Conservation (phyloP, 1,140 invertebrate species). For the Phenacoccus solenopsis region DNA sequence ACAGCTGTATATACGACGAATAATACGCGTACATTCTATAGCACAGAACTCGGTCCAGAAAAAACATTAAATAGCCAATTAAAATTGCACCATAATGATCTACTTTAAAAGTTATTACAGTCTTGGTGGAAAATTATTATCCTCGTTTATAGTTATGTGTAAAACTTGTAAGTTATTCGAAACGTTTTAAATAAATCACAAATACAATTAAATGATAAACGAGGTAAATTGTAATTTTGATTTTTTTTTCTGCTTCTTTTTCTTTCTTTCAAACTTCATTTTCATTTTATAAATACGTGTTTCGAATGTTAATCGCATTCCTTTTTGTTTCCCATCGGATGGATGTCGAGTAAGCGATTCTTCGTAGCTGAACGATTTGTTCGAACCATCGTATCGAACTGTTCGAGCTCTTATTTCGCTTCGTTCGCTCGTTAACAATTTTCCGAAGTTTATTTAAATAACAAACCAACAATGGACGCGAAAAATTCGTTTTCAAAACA, state of each 20-base stretch:
- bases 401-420: too few species aligned
- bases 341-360: too few species aligned
- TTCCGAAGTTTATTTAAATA: too few species aligned
- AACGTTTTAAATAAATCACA: slow-evolving; percentile 5
- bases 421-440: too few species aligned
- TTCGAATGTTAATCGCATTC: slow-evolving; percentile 1
- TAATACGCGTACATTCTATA: too few species aligned
- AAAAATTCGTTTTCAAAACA: too few species aligned
- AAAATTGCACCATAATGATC: slow-evolving; percentile 14
- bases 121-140: slow-evolving; percentile 5
- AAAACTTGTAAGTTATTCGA: neutral
- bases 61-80: slow-evolving; percentile 9
- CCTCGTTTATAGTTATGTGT: slow-evolving; percentile 6
- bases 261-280: neutral
- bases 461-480: too few species aligned
- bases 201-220: slow-evolving; percentile 15
- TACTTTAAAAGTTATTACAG: slow-evolving; percentile 13
- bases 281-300: neutral
- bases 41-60: neutral
- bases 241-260: neutral
- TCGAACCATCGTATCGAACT: too few species aligned
- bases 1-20: too few species aligned
- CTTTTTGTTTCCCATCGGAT: slow-evolving; percentile 8
- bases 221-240: slow-evolving; percentile 12
- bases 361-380: too few species aligned